Evolutionary conservation across 2,113 vertebrate species (phyloP).

Genomic region (Aldabrachelys gigantea): DNA sequence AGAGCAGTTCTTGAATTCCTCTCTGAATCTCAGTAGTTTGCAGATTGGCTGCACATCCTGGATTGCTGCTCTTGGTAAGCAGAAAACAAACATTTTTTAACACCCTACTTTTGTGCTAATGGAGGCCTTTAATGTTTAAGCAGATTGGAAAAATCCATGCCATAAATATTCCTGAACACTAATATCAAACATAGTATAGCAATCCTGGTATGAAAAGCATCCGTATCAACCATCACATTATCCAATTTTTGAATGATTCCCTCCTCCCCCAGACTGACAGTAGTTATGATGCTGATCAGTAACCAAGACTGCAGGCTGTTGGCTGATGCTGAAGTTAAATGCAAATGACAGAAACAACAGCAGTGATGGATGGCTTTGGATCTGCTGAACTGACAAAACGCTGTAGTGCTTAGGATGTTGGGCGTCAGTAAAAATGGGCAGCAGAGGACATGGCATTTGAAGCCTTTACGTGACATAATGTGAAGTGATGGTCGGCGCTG

Average conservation of each 20-base stretch:
- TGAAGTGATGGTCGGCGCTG: constrained; percentile 77
- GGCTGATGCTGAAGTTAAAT: constrained; percentile 78
- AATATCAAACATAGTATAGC: neutral
- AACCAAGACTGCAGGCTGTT: constrained; percentile 70
- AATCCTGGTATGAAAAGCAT: constrained; percentile 13
- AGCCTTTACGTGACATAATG: constrained; percentile 71
- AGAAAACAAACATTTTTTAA: constrained; percentile 2
- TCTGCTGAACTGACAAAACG: constrained; percentile 75
- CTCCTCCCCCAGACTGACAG: constrained; percentile 15
- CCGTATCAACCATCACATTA: constrained; percentile 1
- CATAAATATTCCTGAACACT: neutral
- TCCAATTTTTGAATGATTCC: constrained; percentile 19
- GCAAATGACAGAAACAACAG: constrained; percentile 76
- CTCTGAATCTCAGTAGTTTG: neutral
- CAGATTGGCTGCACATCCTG: neutral
- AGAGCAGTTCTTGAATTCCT: neutral
- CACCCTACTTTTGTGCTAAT: neutral
- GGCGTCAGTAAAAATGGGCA: constrained; percentile 80
- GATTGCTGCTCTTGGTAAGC: neutral
- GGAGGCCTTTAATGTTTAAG: neutral
- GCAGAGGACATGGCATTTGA: constrained; percentile 71
- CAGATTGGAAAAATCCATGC: neutral
- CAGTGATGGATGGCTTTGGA: constrained; percentile 78
- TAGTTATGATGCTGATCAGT: constrained; percentile 67
- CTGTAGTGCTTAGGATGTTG: constrained; percentile 69